Conservation (phyloP, 2,113 vertebrate genomes). For the Pipa parva region DNA sequence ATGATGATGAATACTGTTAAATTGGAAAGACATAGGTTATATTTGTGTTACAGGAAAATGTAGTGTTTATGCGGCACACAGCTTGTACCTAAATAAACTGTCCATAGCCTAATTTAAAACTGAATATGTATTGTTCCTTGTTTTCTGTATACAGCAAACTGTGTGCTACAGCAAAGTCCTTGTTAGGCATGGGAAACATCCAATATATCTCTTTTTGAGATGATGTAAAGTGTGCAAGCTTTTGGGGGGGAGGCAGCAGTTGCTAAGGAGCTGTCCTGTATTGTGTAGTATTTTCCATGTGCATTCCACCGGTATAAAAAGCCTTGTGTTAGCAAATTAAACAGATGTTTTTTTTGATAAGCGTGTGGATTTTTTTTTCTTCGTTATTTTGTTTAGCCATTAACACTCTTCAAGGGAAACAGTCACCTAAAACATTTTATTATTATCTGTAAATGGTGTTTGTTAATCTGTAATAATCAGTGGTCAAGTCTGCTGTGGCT, state of each 20-base stretch:
- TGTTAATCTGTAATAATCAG: too few species aligned
- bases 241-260: neutral
- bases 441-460: too few species aligned
- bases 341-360: neutral
- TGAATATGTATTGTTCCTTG: too few species aligned
- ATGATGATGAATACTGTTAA: neutral
- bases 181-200: too few species aligned
- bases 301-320: conserved; percentile 15
- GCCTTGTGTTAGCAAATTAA: conserved; percentile 25
- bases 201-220: too few species aligned
- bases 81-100: neutral
- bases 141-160: too few species aligned
- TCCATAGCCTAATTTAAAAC: too few species aligned
- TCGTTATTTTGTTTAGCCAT: neutral
- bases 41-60: neutral
- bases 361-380: neutral
- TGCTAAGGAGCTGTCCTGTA: neutral
- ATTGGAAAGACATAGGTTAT: neutral
- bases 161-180: too few species aligned
- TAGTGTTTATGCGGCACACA: neutral
- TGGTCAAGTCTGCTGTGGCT: too few species aligned
- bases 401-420: too few species aligned
- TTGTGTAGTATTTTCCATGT: conserved; percentile 10
- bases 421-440: too few species aligned
- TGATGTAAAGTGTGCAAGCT: neutral